Conservation (phyloP, 2,888 invertebrate genomes). For the Tuta absoluta region DNA sequence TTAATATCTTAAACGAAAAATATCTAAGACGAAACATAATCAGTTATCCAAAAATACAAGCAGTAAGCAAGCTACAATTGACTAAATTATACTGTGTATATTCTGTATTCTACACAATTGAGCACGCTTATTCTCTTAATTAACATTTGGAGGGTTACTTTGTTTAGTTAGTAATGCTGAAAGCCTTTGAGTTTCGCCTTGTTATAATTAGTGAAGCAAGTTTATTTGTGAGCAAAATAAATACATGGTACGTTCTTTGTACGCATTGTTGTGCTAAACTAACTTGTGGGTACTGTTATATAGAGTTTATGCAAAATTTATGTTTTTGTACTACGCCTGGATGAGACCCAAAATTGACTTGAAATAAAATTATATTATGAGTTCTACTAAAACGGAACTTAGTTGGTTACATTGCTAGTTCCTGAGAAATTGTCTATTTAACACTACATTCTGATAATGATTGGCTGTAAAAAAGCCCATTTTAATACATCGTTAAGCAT, state of each 20-base stretch:
- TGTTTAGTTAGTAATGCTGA: conserved; percentile 15
- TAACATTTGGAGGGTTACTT: conserved; percentile 26
- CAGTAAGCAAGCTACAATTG: conserved; percentile 1
- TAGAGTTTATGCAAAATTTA: neutral
- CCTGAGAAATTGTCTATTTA: too few relatives aligned
- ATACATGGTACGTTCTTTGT: neutral
- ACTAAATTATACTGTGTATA: conserved; percentile 21
- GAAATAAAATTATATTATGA: neutral
- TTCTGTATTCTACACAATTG: conserved; percentile 23
- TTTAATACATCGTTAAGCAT: too few relatives aligned
- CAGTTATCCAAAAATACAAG: neutral
- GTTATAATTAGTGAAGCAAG: conserved; percentile 18
- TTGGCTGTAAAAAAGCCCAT: too few relatives aligned
- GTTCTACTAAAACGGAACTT: too few relatives aligned
- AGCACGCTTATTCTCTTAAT: conserved; percentile 26
- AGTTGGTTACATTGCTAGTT: too few relatives aligned
- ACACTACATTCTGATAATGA: too few relatives aligned
- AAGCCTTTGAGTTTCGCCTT: conserved; percentile 13
- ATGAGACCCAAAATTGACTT: too few relatives aligned
- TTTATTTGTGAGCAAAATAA: conserved; percentile 7
- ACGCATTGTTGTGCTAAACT: neutral
- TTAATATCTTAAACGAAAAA: too few relatives aligned
- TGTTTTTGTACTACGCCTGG: neutral
- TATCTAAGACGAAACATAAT: too few relatives aligned
- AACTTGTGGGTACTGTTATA: neutral